phyloP scores from a whole-genome alignment of 2,797 vertebrate genomes.

The Pelochelys cantorii region DNA sequence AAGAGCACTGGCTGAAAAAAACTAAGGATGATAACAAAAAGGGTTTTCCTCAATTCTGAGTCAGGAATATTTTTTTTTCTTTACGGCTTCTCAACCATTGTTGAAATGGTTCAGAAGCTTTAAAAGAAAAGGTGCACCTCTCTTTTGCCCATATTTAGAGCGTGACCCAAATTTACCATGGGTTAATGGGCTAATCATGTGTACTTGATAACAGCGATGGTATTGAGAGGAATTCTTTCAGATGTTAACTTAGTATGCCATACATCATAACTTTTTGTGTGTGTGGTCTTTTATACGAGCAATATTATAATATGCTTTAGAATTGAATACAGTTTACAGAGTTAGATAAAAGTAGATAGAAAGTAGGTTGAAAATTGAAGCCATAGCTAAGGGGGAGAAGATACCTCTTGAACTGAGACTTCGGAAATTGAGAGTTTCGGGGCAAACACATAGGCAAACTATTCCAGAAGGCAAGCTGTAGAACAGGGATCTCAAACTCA shows the following conservation, averaged over 20 bases:
- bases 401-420: not conserved
- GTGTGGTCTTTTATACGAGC: not conserved
- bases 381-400: not conserved
- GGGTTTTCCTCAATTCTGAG: not conserved
- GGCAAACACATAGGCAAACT: not conserved
- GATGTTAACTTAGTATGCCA: not conserved
- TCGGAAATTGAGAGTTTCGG: not conserved
- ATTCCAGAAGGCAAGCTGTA: not conserved
- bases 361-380: not conserved
- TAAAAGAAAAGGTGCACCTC: not conserved
- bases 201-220: not conserved
- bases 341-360: not conserved
- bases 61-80: not conserved
- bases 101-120: not conserved
- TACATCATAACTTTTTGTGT: not conserved
- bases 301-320: not conserved
- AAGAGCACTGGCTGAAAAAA: not conserved
- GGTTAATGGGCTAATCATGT: not conserved
- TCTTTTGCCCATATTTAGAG: not conserved
- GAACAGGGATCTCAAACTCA: too few species aligned
- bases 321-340: not conserved
- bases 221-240: not conserved
- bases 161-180: not conserved
- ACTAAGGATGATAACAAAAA: not conserved
- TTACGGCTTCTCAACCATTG: not conserved